phyloP scores from a whole-genome alignment of 1,140 invertebrate species.

The Apis florea region DNA sequence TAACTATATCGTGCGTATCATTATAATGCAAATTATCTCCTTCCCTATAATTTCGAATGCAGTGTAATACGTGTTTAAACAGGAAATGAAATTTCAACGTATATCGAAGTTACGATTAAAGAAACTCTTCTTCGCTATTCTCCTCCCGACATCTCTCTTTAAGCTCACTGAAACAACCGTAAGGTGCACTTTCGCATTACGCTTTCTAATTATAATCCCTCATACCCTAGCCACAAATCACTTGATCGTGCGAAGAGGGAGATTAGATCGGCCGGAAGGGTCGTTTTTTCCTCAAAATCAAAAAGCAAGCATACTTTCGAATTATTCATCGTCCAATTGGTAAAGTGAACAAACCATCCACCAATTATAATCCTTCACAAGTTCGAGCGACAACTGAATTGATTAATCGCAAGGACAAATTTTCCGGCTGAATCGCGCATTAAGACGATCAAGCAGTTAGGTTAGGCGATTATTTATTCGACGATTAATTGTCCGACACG shows the following conservation, averaged over 20 bases:
- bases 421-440: no score
- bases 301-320: background rate
- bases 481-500: constrained; percentile 20
- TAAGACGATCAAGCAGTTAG: background rate
- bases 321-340: background rate
- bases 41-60: no score
- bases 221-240: constrained; percentile 12
- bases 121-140: background rate
- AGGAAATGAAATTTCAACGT: no score
- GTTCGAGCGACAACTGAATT: no score
- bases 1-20: no score
- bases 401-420: no score
- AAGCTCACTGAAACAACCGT: constrained; percentile 30
- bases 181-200: constrained; percentile 11
- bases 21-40: no score
- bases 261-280: constrained; percentile 31
- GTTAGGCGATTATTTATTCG: background rate
- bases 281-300: constrained; percentile 3
- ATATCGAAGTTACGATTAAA: no score
- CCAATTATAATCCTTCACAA: no score
- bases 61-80: no score
- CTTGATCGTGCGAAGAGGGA: background rate
- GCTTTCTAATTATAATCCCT: constrained; percentile 31
- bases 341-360: background rate
- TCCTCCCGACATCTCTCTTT: background rate